Base-by-base conservation (phyloP, 2,888 invertebrate species). In the Lypha dubia region DNA sequence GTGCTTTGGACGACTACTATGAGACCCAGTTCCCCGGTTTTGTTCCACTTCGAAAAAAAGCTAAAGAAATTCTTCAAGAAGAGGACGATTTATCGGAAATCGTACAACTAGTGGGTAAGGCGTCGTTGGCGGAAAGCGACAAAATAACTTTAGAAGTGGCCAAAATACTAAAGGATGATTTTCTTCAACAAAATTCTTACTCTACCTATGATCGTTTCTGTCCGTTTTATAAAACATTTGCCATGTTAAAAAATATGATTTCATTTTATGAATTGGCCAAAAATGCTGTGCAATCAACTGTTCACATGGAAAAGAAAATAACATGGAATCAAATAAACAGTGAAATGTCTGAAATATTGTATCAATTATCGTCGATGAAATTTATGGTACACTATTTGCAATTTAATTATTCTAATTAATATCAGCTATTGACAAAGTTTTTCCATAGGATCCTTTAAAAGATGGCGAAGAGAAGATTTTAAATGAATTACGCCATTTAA, bases 1-100 rank as follows among this genome's bases (percentile, higher is more conserved):
- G 98, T 79, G 98, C 99, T 63, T 94, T 99, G 89, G 99, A 99
- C 89, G 99, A 99, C 90, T 99, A 98, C 94, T 99, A 99, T 90
- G 99, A 99, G 92, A 98, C 98, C 93, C 97, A 98, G 93, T 98
- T 96, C 94, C 94, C 95, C 8, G 99, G 99, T 90, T 99, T 99
- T 93, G 98, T 99, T 51, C 96, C 98, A 2, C 94, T 99, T 74
- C 95, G 99, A 92, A 98, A 97, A 28, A 99, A 99, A 94, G 94
- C 94, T 11, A 96, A 96, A 93, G 98, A 98, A 93, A 98, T 98
- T 92, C 94, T 98, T 15, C 98, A 98, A 93, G 99, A 99, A 92
- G 99, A 99, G 93, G 99, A 99, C 93, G 99, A 99, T 93, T 93
- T 99, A 88, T 98, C 99, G 0, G 99, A 99, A 95, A 99, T 99